Base-by-base conservation (phyloP, 2,113 vertebrate species). In the Craseonycteris thonglongyai region DNA sequence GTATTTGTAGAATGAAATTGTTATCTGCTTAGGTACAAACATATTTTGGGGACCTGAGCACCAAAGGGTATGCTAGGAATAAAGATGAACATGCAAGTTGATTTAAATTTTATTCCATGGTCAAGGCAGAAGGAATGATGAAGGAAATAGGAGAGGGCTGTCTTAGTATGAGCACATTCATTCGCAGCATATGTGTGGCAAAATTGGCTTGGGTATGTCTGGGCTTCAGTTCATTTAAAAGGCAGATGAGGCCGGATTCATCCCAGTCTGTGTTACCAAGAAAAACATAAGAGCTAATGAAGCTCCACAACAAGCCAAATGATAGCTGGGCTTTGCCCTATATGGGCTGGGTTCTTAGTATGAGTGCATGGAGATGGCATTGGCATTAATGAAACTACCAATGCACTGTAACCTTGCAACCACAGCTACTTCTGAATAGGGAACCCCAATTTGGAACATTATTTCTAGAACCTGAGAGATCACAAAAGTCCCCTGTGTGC, bases 181-280 rank as follows among this genome's bases (percentile, higher is more conserved):
- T 42, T 74, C 24, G 35, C 75, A 65, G 40, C 35, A 21, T 76
- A 26, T 84, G 47, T 56, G 40, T 5, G 28, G 89, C 24, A 66
- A 83, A 76, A 7, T 30, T 40, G 42, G 51, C 30, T 11, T 5
- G 8, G 68, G 40, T 40, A 40, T 94, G 47, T 87, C 33, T 92
- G 38, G 26, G 28, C 58, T 87, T 75, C 40, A 11, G 33, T 86
- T 94, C n/a, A 83, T 88, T 94, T 96, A 71, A 81, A 88, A 93
- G 63, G 69, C 90, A 93, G 68, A 79, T 83, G 74, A 93, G 84
- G 47, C 19, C 47, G 28, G 26, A 18, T 92, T 21, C 33, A 84
- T 59, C 51, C 58, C 65, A 59, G 65, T 45, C 40, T 69, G 19
- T 95, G 65, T 88, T 54, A 66, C 65, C 75, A 66, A 86, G 59